Conservation (phyloP, 2,888 invertebrate genomes). For the Callimorpha dominula region DNA sequence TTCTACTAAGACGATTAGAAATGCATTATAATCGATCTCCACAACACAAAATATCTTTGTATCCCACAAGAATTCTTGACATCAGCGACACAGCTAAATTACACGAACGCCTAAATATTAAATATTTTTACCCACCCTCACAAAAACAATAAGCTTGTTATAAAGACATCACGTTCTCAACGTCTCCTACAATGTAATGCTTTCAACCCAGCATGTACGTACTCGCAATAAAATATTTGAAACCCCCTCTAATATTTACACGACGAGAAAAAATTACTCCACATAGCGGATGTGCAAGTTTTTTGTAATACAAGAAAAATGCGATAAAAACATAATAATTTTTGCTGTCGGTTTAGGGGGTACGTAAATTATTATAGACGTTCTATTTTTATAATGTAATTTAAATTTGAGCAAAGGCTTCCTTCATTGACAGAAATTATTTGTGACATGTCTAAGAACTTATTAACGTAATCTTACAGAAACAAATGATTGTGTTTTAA, state of each 20-base stretch:
- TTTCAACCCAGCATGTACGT: slow-evolving; percentile 49
- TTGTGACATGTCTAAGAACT: too few relatives aligned
- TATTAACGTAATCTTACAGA: too few relatives aligned
- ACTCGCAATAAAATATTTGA: slow-evolving; percentile 47
- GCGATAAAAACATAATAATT: slow-evolving; percentile 16
- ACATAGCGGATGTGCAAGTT: slow-evolving; percentile 10
- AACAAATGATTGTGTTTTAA: too few relatives aligned
- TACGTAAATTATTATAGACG: not conserved
- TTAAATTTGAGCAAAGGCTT: not conserved
- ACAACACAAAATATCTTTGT: slow-evolving; percentile 7
- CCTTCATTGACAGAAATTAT: too few relatives aligned
- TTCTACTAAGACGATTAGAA: not conserved
- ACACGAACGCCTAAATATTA: slow-evolving; percentile 41
- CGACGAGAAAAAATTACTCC: slow-evolving; percentile 24
- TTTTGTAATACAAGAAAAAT: slow-evolving; percentile 30
- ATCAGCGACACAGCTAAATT: slow-evolving; percentile 32
- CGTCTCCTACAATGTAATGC: slow-evolving; percentile 59
- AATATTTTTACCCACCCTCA: slow-evolving; percentile 52
- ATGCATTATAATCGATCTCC: slow-evolving; percentile 8
- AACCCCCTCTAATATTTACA: slow-evolving; percentile 43
- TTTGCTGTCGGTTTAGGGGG: not conserved
- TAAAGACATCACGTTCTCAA: slow-evolving; percentile 59
- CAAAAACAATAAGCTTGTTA: slow-evolving; percentile 66
- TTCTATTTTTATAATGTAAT: not conserved
- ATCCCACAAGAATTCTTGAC: slow-evolving; percentile 12